Conservation (phyloP, 1,140 invertebrate genomes). For the Bombus waltoni region DNA sequence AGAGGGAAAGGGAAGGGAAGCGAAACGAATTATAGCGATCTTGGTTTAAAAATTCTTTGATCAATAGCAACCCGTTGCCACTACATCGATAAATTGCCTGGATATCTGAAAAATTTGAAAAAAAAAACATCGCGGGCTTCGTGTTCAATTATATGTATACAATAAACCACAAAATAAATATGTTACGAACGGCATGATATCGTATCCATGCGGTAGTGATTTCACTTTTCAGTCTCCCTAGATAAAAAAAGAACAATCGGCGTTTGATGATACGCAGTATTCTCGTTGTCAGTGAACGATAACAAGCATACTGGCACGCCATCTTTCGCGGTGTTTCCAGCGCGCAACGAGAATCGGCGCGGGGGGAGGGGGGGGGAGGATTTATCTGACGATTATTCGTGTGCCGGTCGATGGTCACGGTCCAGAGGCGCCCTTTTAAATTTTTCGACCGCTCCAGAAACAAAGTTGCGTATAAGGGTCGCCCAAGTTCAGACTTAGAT, state of each 20-base stretch:
- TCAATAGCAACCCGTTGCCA: too few relatives aligned
- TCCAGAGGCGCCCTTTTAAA: background rate
- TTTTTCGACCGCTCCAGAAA: background rate
- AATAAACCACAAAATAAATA: constrained; percentile 7
- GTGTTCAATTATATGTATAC: background rate
- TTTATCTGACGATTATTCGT: background rate
- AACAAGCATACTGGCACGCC: too few relatives aligned
- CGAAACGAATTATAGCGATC: too few relatives aligned
- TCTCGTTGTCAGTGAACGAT: too few relatives aligned
- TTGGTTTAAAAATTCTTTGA: too few relatives aligned
- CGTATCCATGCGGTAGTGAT: constrained; percentile 8
- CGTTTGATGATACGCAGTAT: too few relatives aligned
- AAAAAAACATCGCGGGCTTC: background rate
- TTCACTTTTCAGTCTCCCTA: background rate
- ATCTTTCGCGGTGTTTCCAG: background rate
- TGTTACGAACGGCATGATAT: constrained; percentile 1
- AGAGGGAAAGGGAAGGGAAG: too few relatives aligned
- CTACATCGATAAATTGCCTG: too few relatives aligned
- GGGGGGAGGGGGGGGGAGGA: too few relatives aligned
- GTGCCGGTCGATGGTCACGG: constrained; percentile 6
- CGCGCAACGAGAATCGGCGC: background rate
- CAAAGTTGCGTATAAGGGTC: background rate
- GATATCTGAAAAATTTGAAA: background rate
- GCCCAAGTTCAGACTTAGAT: constrained; percentile 56
- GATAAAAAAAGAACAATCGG: background rate